phyloP scores from a whole-genome alignment of 2,797 vertebrate genomes.

The Hylomyscus alleni region DNA sequence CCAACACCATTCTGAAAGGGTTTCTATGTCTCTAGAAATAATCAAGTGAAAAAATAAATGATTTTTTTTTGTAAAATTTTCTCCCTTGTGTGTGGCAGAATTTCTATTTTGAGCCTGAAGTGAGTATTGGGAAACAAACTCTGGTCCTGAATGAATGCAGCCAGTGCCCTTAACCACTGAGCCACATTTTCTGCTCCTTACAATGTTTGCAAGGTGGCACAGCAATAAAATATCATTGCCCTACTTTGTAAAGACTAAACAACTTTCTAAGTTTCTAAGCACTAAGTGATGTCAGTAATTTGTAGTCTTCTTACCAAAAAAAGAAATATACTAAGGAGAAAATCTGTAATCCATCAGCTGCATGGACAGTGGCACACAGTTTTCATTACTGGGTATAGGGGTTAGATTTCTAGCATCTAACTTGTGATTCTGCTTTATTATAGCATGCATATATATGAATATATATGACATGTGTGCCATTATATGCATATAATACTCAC shows the following conservation, averaged over 20 bases:
- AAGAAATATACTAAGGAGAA: background rate
- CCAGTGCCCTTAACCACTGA: background rate
- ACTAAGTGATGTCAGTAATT: background rate
- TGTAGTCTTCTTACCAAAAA: background rate
- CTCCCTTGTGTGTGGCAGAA: background rate
- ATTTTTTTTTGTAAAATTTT: background rate
- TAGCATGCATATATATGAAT: background rate
- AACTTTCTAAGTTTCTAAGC: background rate
- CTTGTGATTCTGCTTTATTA: conserved; percentile 5
- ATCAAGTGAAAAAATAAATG: conserved; percentile 13
- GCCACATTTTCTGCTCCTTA: background rate
- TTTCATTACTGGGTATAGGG: background rate
- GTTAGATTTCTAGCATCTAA: conserved; percentile 1
- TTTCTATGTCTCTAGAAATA: conserved; percentile 32
- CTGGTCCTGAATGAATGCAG: background rate
- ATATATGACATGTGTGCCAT: background rate
- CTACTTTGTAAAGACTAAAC: background rate
- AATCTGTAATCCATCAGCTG: background rate
- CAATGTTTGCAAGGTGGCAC: background rate
- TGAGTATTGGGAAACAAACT: background rate
- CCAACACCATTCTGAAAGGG: background rate
- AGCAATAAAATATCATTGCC: background rate
- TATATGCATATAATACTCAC: background rate
- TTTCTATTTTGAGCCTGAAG: conserved; percentile 53
- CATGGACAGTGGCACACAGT: background rate